Conservation (phyloP, 2,888 invertebrate species). For the Drosophila picticornis region DNA sequence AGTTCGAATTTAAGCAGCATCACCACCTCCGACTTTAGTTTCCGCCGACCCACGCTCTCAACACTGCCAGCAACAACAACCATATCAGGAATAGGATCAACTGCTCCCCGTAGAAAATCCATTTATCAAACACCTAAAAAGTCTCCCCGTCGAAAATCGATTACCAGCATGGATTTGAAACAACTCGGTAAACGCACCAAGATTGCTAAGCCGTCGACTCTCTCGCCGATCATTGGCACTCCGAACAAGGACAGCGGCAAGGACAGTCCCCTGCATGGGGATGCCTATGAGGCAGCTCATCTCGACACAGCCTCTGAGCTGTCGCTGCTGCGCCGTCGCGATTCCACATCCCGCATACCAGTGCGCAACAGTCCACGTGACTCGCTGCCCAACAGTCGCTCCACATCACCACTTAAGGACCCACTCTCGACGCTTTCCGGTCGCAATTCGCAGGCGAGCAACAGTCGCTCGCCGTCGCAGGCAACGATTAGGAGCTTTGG, state of each 20-base stretch:
- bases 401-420: conserved; percentile 79
- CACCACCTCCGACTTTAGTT: conserved; percentile 84
- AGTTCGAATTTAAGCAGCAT: conserved; percentile 84
- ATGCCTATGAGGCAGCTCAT: conserved; percentile 60
- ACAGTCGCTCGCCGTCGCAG: conserved; percentile 76
- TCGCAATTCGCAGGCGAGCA: conserved; percentile 68
- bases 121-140: conserved; percentile 43
- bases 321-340: conserved; percentile 63
- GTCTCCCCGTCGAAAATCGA: conserved; percentile 30
- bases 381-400: conserved; percentile 61
- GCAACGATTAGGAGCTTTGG: conserved; percentile 43
- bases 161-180: conserved; percentile 37
- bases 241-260: conserved; percentile 84
- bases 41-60: conserved; percentile 77
- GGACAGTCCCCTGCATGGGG: conserved; percentile 72
- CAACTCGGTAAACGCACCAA: conserved; percentile 67
- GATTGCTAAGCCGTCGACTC: conserved; percentile 83
- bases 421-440: conserved; percentile 62
- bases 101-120: conserved; percentile 52
- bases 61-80: conserved; percentile 61
- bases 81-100: background rate
- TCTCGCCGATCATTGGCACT: conserved; percentile 85
- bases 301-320: conserved; percentile 63
- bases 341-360: conserved; percentile 84
- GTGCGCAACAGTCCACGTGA: conserved; percentile 64